A percentile compares a stretch with the other conserved stretches of the same genome.
Evolutionary conservation across 2,113 vertebrate genomes (phyloP).

Genomic region (Onychostoma macrolepis): DNA sequence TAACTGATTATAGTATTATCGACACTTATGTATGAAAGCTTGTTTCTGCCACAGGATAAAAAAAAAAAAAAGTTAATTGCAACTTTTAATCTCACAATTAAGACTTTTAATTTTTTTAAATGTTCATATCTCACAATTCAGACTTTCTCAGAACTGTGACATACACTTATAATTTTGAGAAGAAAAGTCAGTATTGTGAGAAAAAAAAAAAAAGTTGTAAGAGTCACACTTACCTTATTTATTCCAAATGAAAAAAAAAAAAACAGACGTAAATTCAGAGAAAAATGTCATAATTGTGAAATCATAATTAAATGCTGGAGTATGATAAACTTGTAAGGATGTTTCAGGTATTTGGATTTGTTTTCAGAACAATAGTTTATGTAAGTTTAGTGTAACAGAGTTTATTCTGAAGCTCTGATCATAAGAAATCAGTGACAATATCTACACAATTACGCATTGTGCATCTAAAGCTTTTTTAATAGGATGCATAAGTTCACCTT

Average conservation of each 20-base stretch:
- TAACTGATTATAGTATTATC: neutral
- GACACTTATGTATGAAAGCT: neutral
- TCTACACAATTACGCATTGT: neutral
- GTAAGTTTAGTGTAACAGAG: neutral
- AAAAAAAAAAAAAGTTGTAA: no score
- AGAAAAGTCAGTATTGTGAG: no score
- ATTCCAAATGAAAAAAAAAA: no score
- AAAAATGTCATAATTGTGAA: no score
- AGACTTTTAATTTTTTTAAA: no score
- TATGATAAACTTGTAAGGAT: neutral
- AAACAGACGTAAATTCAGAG: no score
- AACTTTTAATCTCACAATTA: no score
- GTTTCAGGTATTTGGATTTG: neutral
- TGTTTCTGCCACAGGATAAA: no score
- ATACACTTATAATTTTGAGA: no score
- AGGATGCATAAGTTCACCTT: neutral
- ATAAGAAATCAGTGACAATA: neutral
- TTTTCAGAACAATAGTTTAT: neutral
- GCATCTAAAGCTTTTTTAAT: neutral
- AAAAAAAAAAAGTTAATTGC: no score
- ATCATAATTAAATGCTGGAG: neutral
- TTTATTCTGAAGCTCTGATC: conserved; percentile 16
- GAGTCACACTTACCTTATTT: no score
- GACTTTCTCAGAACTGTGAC: neutral
- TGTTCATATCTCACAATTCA: neutral